A percentile compares a stretch with the other conserved stretches of the same genome.
phyloP scores from a whole-genome alignment of 2,888 invertebrate genomes.

The Amblyjoppa proteus region DNA sequence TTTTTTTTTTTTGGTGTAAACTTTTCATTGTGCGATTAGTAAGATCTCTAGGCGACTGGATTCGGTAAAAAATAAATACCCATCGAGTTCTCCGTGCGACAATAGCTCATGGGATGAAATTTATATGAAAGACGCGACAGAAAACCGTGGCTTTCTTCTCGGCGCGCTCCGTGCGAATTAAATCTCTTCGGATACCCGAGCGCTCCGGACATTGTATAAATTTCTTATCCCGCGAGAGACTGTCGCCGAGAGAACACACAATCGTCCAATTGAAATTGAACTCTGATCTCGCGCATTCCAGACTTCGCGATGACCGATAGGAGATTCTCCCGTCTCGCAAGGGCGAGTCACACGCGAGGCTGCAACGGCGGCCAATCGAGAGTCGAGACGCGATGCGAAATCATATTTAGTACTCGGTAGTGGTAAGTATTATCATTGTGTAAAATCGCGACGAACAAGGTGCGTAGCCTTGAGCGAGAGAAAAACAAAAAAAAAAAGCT shows the following conservation, averaged over 20 bases:
- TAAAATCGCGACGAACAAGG: constrained; percentile 9
- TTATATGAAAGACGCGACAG: neutral
- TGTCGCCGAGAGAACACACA: constrained; percentile 38
- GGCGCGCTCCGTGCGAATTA: neutral
- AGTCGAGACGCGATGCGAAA: constrained; percentile 28
- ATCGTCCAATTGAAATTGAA: constrained; percentile 61
- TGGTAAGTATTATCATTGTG: constrained; percentile 20
- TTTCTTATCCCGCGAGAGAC: constrained; percentile 49
- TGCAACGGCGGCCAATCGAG: neutral
- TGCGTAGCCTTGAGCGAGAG: neutral
- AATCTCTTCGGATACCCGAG: constrained; percentile 11
- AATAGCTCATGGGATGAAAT: neutral
- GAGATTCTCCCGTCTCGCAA: neutral
- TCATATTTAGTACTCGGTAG: constrained; percentile 37
- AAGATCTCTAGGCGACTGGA: constrained; percentile 53
- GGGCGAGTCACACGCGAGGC: constrained; percentile 16
- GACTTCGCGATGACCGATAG: constrained; percentile 54
- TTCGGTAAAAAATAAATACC: constrained; percentile 36
- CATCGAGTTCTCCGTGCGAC: neutral
- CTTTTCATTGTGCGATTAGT: constrained; percentile 57
- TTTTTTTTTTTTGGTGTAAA: constrained; percentile 46
- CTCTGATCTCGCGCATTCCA: constrained; percentile 56
- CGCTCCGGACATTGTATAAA: constrained; percentile 45
- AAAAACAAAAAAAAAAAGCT: neutral
- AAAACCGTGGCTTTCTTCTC: neutral